Base-by-base conservation (phyloP, 1,140 invertebrate species). In the Drosophila chauvacae region DNA sequence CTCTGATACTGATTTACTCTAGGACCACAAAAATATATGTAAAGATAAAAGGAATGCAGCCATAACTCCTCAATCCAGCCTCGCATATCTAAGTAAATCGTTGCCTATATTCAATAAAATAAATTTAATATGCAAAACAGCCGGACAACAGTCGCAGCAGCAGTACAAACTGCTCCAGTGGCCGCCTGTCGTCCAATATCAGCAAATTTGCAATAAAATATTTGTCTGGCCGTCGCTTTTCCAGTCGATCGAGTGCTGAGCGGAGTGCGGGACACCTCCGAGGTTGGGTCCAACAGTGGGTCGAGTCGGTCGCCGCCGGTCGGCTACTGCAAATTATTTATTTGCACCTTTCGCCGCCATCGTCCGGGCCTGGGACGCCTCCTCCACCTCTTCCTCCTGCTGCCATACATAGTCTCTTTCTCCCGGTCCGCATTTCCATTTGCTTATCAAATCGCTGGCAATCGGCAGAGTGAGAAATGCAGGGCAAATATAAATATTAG, bases 41-140 rank as follows among this genome's bases (percentile, higher is more conserved):
- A 13, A 5, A 48, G 44, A 1, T 7, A 39, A 11, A 5, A 62
- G 6, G n/a, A 7, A 42, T 16, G 35, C 33, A 30, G 10, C 23
- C 3, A 41, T 13, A 64, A 73, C 62, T 77, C 33, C 37, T 51
- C 13, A 62, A 60, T 60, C 79, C 42, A 47, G 47, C 55, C 75
- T 82, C 82, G 81, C 55, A 55, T 86, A 75, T 82, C 83, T 65
- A 45, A 63, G 44, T 65, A 71, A 61, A 78, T 75, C 74, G 66
- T 45, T 69, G 64, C 28, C 70, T 74, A 75, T 84, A 90, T 88
- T 88, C 85, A 88, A 88, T 88, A 88, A 90, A 88, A 88, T 88
- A 88, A 88, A 88, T 88, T 90, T 90, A 90, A 88, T 88, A 88
- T 88, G 84, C 84, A 88, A 88, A 88, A 85, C 74, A 90, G 81